A percentile compares a stretch with the other conserved stretches of the same genome.
These are phyloP conservation scores for Pyrocephalus nanus DNA, from an alignment of 2,797 vertebrate genomes.

Conservation along the genomic window DNA sequence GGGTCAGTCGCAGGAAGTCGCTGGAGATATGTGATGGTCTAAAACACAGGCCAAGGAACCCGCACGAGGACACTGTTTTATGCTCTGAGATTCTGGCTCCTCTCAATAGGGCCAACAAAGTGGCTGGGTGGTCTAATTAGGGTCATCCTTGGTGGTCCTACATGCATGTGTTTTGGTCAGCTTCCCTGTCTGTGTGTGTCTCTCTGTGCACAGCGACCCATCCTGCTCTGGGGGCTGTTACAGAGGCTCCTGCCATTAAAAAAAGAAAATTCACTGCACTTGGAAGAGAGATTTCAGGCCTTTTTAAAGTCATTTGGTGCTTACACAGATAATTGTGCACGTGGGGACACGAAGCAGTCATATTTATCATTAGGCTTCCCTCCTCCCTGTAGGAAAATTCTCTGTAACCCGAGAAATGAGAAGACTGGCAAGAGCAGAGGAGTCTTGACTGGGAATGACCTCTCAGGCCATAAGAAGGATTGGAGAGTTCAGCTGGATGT, in stretches of 20 bases:
- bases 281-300: neutral
- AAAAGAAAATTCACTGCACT: neutral
- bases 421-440: neutral
- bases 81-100: neutral
- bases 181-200: neutral
- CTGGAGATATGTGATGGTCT: neutral
- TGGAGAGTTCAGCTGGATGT: neutral
- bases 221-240: neutral
- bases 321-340: neutral
- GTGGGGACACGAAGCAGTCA: neutral
- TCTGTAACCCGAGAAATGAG: neutral
- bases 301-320: neutral
- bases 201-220: neutral
- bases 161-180: neutral
- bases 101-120: neutral
- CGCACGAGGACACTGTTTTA: neutral
- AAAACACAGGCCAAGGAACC: neutral
- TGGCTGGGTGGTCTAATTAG: slow-evolving; percentile 66
- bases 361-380: neutral
- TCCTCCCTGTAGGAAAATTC: neutral
- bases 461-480: neutral
- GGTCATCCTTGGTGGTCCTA: slow-evolving; percentile 62
- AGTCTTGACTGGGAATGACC: neutral
- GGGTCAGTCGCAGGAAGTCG: slow-evolving; percentile 59
- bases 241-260: neutral